A percentile compares a stretch with the other conserved stretches of the same genome.
phyloP scores from a whole-genome alignment of 2,888 invertebrate genomes.

The Clepsis dumicolana region DNA sequence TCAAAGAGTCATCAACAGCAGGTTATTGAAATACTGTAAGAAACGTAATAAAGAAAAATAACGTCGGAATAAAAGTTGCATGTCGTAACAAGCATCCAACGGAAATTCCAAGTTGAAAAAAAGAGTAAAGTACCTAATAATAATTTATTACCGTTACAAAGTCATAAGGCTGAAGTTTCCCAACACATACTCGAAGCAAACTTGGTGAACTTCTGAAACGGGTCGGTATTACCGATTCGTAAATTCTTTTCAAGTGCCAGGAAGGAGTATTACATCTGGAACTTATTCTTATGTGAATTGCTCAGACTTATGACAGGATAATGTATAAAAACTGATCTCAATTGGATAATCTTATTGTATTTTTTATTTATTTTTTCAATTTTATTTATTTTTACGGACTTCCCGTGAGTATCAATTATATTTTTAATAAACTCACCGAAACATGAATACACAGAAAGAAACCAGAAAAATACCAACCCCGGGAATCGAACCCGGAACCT shows the following conservation, averaged over 20 bases:
- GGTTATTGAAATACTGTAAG: background rate
- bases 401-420: too few relatives aligned
- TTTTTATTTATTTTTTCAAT: too few relatives aligned
- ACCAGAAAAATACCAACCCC: too few relatives aligned
- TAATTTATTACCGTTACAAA: slow-evolving; percentile 35
- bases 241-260: slow-evolving; percentile 23
- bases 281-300: slow-evolving; percentile 7
- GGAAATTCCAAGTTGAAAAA: slow-evolving; percentile 23
- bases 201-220: slow-evolving; percentile 22
- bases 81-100: slow-evolving; percentile 18
- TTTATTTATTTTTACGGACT: too few relatives aligned
- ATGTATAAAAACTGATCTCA: too few relatives aligned
- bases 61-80: slow-evolving; percentile 10
- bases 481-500: too few relatives aligned
- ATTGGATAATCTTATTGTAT: too few relatives aligned
- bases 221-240: slow-evolving; percentile 6
- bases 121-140: slow-evolving; percentile 31
- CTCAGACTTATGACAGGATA: background rate
- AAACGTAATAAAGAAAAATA: slow-evolving; percentile 15
- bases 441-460: too few relatives aligned
- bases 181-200: slow-evolving; percentile 17
- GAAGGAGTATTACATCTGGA: slow-evolving; percentile 2
- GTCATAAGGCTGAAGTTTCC: slow-evolving; percentile 38
- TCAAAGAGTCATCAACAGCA: background rate
- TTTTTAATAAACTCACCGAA: too few relatives aligned